A percentile compares a stretch with the other conserved stretches of the same genome.
Evolutionary conservation across 2,797 vertebrate genomes (phyloP).

Genomic region (Cirrhinus mrigala): DNA sequence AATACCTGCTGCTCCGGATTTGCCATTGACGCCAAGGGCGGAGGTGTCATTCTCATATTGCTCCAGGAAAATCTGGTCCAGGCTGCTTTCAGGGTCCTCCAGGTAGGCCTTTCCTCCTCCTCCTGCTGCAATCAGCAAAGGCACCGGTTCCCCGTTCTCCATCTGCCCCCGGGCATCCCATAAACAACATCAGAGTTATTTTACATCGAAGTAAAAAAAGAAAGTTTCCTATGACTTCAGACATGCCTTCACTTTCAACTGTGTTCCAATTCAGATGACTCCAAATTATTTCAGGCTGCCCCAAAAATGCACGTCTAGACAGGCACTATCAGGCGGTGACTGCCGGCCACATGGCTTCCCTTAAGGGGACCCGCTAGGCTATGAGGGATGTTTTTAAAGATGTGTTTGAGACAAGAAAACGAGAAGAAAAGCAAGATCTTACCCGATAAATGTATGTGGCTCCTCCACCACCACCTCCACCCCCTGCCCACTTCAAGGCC

Average conservation of each 20-base stretch:
- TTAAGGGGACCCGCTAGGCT: conserved; percentile 21
- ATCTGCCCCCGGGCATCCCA: conserved; percentile 68
- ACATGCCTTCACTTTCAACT: conserved; percentile 39
- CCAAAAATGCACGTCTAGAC: conserved; percentile 48
- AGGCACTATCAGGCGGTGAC: conserved; percentile 28
- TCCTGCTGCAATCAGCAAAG: conserved; percentile 88
- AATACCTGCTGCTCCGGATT: conserved; percentile 85
- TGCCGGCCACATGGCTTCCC: conserved; percentile 48
- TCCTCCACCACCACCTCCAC: conserved; percentile 90
- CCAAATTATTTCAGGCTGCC: conserved; percentile 58
- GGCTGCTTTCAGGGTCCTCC: conserved; percentile 79
- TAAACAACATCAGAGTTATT: conserved; percentile 15
- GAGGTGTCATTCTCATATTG: conserved; percentile 85
- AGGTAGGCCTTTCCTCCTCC: conserved; percentile 91
- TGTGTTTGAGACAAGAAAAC: background rate
- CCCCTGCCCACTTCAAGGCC: conserved; percentile 83
- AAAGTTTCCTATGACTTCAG: conserved; percentile 8
- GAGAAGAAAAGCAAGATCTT: conserved; percentile 50
- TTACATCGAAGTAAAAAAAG: conserved; percentile 28
- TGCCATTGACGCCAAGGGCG: conserved; percentile 80
- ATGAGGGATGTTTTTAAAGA: conserved; percentile 16
- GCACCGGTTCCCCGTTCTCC: conserved; percentile 79
- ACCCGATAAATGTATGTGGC: conserved; percentile 90
- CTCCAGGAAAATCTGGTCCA: conserved; percentile 77
- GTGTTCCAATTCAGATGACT: conserved; percentile 22